Evolutionary conservation across 2,888 invertebrate species (phyloP).

Genomic region (Furcula furcula): DNA sequence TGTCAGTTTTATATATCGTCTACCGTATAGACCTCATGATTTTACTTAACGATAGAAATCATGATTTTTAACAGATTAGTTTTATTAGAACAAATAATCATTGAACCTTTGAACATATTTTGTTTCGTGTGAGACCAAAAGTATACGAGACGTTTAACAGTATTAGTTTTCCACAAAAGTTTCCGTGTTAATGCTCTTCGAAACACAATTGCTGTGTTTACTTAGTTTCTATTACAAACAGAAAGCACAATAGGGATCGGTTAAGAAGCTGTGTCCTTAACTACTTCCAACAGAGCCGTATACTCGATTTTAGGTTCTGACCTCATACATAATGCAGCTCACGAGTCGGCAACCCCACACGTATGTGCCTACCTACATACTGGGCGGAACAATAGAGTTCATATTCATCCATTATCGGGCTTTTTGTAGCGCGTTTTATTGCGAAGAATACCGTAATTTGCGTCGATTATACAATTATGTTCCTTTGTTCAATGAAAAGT

Average conservation of each 20-base stretch:
- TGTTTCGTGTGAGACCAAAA: no score
- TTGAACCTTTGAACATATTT: no score
- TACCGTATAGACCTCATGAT: no score
- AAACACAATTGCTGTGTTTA: conserved; percentile 6
- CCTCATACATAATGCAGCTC: conserved; percentile 69
- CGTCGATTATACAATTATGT: conserved; percentile 2
- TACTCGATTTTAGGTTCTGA: conserved; percentile 58
- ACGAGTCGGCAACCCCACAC: conserved; percentile 41
- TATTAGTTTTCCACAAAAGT: no score
- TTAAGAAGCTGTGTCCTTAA: conserved; percentile 36
- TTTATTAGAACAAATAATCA: no score
- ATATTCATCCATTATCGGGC: conserved; percentile 22
- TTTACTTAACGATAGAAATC: no score
- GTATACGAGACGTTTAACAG: no score
- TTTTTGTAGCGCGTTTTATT: conserved; percentile 17
- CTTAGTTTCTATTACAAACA: conserved; percentile 13
- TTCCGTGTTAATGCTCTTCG: no score
- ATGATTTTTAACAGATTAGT: no score
- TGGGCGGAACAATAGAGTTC: conserved; percentile 35
- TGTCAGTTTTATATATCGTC: no score
- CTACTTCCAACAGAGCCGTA: conserved; percentile 17
- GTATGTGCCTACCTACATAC: conserved; percentile 37
- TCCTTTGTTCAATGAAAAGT: no score
- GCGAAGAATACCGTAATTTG: not conserved
- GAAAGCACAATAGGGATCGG: conserved; percentile 26